phyloP scores from a whole-genome alignment of 2,113 vertebrate genomes.

The Anarrhichthys ocellatus region DNA sequence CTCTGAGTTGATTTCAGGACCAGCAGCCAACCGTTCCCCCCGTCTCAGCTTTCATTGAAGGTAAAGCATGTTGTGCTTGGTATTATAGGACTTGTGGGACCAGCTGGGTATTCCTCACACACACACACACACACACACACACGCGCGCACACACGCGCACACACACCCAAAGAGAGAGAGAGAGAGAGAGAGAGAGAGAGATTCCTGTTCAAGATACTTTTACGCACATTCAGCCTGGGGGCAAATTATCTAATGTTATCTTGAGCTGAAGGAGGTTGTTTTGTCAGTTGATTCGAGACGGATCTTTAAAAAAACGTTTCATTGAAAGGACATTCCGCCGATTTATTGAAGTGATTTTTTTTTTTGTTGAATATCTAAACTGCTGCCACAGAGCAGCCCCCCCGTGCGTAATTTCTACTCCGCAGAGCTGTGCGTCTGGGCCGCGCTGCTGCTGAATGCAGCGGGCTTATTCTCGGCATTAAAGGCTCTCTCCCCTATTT shows the following conservation, averaged over 20 bases:
- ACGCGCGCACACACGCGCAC: slow-evolving; percentile 3
- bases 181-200: slow-evolving; percentile 17
- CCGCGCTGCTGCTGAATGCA: slow-evolving; percentile 57
- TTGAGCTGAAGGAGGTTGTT: not conserved
- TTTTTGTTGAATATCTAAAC: not conserved
- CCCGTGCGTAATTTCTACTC: slow-evolving; percentile 60
- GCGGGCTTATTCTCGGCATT: slow-evolving; percentile 77
- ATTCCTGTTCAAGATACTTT: slow-evolving; percentile 65
- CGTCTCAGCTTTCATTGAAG: slow-evolving; percentile 80
- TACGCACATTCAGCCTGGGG: slow-evolving; percentile 61
- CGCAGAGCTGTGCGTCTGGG: slow-evolving; percentile 71
- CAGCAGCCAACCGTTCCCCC: slow-evolving; percentile 73
- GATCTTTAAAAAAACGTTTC: slow-evolving; percentile 1
- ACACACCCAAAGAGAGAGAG: not conserved
- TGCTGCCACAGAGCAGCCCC: slow-evolving; percentile 37
- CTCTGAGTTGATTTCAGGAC: slow-evolving; percentile 63
- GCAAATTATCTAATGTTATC: slow-evolving; percentile 58
- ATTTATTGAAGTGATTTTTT: slow-evolving; percentile 26
- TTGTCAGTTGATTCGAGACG: slow-evolving; percentile 35
- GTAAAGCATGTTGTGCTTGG: slow-evolving; percentile 79
- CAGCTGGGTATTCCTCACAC: slow-evolving; percentile 73
- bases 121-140: slow-evolving; percentile 3
- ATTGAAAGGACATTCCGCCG: slow-evolving; percentile 42
- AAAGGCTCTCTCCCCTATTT: slow-evolving; percentile 77
- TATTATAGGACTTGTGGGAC: slow-evolving; percentile 83